These are phyloP conservation scores for Tanytarsus gracilentus DNA, from an alignment of 2,888 invertebrate genomes.

Conservation along the genomic window DNA sequence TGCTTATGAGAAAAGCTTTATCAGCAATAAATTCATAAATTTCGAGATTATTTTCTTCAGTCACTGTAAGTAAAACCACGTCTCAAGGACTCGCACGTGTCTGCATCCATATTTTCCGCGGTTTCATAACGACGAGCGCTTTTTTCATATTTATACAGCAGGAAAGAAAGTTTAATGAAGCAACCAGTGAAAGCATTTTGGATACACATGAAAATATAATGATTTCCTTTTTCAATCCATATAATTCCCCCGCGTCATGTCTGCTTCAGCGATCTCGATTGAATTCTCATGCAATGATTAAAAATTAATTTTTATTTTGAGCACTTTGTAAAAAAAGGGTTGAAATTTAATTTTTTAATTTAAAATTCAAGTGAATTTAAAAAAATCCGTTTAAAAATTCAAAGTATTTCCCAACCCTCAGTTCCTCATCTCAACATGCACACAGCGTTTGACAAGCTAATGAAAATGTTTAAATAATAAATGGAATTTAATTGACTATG, in stretches of 20 bases:
- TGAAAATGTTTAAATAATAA: constrained; percentile 20
- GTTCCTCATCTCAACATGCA: too few species aligned
- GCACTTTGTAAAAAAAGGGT: background rate
- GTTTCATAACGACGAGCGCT: too few species aligned
- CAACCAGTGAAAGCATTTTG: constrained; percentile 5
- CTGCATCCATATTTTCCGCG: background rate
- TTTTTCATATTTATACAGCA: background rate
- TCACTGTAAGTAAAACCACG: background rate
- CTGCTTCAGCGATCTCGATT: background rate
- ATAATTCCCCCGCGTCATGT: background rate
- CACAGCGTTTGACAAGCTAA: background rate
- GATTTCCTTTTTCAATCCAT: constrained; percentile 17
- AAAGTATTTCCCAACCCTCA: too few species aligned
- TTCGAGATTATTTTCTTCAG: background rate
- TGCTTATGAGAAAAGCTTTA: background rate
- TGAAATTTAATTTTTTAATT: background rate
- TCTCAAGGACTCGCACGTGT: constrained; percentile 7
- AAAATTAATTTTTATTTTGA: constrained; percentile 5
- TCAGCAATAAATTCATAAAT: background rate
- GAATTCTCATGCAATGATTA: background rate
- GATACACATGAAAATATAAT: constrained; percentile 24
- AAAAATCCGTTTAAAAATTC: too few species aligned
- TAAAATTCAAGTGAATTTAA: too few species aligned
- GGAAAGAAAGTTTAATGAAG: constrained; percentile 1
- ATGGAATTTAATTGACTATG: constrained; percentile 24